Base-by-base conservation (phyloP, 53 echinoderm and acorn worm genomes). In the Patiria pectinifera region DNA sequence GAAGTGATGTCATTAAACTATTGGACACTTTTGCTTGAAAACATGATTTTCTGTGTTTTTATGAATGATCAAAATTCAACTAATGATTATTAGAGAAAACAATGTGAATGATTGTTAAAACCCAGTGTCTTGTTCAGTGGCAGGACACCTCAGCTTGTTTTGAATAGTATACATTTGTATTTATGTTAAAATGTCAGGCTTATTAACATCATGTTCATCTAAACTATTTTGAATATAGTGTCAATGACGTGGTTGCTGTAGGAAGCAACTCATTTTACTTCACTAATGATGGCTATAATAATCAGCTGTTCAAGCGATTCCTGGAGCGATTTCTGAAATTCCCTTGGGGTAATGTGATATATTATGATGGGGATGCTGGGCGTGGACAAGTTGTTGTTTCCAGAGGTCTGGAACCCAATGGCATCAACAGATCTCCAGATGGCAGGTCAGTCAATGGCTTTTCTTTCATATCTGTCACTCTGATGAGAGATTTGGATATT, bases 221-320 rank as follows among this genome's bases (percentile, higher is more conserved):
- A 15, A 69, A 16, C n/a, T 72, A 8, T 83, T 47, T 78, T 77
- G 7, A 19, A 44, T 91, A 60, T 79, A 96, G 96, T 45, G 86
- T 94, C 24, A 96, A 96, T 80, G 93, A 96, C 59, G 78, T 96
- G 23, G 78, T 84, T 11, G 96, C 96, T 14, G 92, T 92, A 14
- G 92, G 94, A 19, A 91, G 86, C 43, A 83, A 94, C 46, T 43
- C 78, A 70, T 91, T 94, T 66, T 96, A 95, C 83, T 94, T 94
- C 80, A 95, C 96, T n/a, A 96, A 96, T 69, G 96, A 96, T 59
- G 94, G 94, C 18, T 89, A 92, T 44, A 75, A 82, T 76, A 44
- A 48, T 0, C 66, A 71, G 14, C 62, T 82, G 11, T 21, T 79
- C 71, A 83, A 48, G 25, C 80, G 93, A 66, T 14, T 82, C 11